phyloP scores from a whole-genome alignment of 2,797 vertebrate genomes.

The Tangara arthus region DNA sequence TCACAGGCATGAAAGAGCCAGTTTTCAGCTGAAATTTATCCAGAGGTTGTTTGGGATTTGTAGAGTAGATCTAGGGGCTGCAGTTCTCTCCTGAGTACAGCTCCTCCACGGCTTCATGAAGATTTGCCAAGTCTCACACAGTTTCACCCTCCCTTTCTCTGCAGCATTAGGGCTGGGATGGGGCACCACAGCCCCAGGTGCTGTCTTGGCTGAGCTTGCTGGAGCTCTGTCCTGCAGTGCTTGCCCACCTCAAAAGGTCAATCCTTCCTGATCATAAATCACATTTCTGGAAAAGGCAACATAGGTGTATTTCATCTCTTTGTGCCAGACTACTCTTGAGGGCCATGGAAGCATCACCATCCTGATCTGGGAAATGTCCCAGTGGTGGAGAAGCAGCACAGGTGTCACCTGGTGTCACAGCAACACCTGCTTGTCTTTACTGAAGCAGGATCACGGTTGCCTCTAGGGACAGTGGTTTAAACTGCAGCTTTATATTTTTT shows the following conservation, averaged over 20 bases:
- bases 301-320: not conserved
- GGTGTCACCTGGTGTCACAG: not conserved
- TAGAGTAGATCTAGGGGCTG: not conserved
- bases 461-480: not conserved
- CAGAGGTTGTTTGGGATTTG: conserved; percentile 2
- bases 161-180: not conserved
- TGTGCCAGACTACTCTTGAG: not conserved
- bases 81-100: not conserved
- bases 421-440: not conserved
- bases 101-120: accelerated
- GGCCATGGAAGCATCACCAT: not conserved
- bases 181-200: not conserved
- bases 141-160: not conserved
- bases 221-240: accelerated
- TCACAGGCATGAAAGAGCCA: not conserved
- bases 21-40: conserved; percentile 39
- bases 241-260: not conserved
- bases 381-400: not conserved
- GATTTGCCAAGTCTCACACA: not conserved
- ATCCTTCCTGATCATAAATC: not conserved
- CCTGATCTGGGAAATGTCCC: not conserved
- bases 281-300: not conserved
- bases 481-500: not conserved
- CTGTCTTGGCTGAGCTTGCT: not conserved
- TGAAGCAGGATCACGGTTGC: not conserved